Evolutionary conservation across 2,888 invertebrate genomes (phyloP).

Genomic region (Stenotaenia linearis): DNA sequence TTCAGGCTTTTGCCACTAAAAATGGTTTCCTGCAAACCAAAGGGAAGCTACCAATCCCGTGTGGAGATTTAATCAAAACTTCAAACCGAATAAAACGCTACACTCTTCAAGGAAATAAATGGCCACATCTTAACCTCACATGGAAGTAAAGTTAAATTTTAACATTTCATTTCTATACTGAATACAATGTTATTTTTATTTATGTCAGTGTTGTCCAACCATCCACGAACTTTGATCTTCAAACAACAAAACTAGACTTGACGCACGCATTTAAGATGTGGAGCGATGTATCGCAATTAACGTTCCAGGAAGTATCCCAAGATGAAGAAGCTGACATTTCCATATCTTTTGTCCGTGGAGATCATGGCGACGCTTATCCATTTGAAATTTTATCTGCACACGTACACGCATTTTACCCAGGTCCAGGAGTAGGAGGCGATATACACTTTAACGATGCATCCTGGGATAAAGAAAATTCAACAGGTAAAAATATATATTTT

Average conservation of each 20-base stretch:
- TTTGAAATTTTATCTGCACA: conserved; percentile 80
- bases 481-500: no score
- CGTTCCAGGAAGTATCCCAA: conserved; percentile 69
- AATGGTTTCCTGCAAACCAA: no score
- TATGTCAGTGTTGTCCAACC: background rate
- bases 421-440: conserved; percentile 76
- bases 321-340: conserved; percentile 75
- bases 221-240: background rate
- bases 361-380: conserved; percentile 87
- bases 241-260: conserved; percentile 58
- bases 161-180: background rate
- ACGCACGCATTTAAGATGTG: conserved; percentile 75
- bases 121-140: conserved; percentile 80
- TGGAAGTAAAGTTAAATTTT: conserved; percentile 70
- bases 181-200: no score
- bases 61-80: no score
- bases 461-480: no score
- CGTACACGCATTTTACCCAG: conserved; percentile 90
- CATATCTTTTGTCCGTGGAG: conserved; percentile 75
- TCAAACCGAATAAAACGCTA: conserved; percentile 62
- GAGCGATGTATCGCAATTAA: conserved; percentile 77
- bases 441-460: conserved; percentile 90
- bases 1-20: no score
- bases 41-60: no score
- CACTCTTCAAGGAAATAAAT: conserved; percentile 77